Evolutionary conservation across 2,888 invertebrate species (phyloP), one percentile per base, ranked within the genome.

Genomic region (Diarsia brunnea): DNA sequence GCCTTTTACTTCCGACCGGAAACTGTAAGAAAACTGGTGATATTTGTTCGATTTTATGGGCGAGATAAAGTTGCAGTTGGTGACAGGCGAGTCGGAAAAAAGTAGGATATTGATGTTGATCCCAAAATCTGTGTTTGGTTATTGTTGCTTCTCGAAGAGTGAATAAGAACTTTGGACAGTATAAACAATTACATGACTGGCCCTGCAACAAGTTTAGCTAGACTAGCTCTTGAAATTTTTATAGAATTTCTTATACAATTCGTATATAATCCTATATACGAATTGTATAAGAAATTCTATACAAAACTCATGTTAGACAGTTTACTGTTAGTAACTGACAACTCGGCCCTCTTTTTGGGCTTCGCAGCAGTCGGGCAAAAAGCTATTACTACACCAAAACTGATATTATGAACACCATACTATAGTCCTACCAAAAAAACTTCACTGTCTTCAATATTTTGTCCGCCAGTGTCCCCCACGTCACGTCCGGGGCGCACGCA

Each of bases 1-100:
- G 70, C 71, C 75, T 79, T 70, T 79, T 76, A 87, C 87, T 88
- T 88, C 87, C 87, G 78, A 77, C 81, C 84, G 88, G 87, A 88
- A 88, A 77, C 75, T 77, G 71, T 38, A n/a, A 66, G 49, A 73
- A 66, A 74, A 78, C 24, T 47, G 24, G 11, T 73, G 43, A 74
- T 72, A 47, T 63, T 81, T 84, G 53, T 65, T 65, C 65, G 24
- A 63, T 55, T 65, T 76, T 63, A 73, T 73, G 61, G 51, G 55
- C 12, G 38, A 53, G 38, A 27, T 14, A 7, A 68, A 21, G 21
- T 43, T 63, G 14, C 11, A 49, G 38, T 16, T 61, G n/a, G 16
- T 14, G 38, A 12, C 31, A 49, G 3, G 14, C 10, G n/a, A n/a
- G 24, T 4, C 1, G 19, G 19, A 63, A 78, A n/a, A 63, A 43